These are phyloP conservation scores for Strix uralensis DNA, from an alignment of 2,113 vertebrate species.

Conservation along the genomic window DNA sequence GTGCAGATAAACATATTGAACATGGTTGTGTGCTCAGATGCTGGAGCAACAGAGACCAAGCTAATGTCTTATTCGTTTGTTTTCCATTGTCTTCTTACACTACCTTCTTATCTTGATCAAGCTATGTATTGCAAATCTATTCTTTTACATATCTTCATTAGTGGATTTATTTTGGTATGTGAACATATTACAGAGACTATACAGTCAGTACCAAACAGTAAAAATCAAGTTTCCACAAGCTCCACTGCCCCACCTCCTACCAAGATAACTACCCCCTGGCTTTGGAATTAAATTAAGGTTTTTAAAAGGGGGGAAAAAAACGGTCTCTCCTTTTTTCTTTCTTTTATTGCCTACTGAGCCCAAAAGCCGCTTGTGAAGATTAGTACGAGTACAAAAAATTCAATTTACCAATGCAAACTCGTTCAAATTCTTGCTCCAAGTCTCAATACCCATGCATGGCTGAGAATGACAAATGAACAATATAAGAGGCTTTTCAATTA, in stretches of 20 bases:
- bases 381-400: neutral
- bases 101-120: neutral
- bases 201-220: neutral
- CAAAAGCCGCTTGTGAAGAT: neutral
- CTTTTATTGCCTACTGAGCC: neutral
- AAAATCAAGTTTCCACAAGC: neutral
- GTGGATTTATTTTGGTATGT: neutral
- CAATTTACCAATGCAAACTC: neutral
- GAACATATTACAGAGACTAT: neutral
- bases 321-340: neutral
- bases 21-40: neutral
- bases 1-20: neutral
- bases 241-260: neutral
- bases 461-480: neutral
- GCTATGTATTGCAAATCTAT: neutral
- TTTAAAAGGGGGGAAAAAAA: accelerated
- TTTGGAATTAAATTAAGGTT: neutral
- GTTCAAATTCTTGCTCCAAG: neutral
- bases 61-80: neutral
- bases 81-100: neutral
- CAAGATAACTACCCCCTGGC: neutral
- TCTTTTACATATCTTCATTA: neutral
- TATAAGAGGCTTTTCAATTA: neutral
- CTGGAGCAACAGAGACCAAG: neutral
- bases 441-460: neutral